phyloP scores from a whole-genome alignment of 2,113 vertebrate genomes.

The Brevimyrus niger region DNA sequence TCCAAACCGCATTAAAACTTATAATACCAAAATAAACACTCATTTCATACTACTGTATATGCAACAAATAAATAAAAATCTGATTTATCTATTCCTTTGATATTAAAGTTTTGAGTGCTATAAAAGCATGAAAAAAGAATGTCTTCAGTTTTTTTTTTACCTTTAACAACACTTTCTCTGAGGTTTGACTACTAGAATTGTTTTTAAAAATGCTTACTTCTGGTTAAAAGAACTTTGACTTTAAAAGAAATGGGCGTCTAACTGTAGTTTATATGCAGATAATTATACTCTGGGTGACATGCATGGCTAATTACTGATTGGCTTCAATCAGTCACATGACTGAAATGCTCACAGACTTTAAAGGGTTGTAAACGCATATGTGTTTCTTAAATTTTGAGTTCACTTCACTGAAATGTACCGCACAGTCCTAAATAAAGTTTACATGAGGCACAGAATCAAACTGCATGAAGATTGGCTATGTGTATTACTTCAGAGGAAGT shows the following conservation, averaged over 20 bases:
- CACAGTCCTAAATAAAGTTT: not conserved
- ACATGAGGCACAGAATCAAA: not conserved
- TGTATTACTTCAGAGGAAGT: conserved; percentile 10
- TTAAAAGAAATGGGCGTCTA: not conserved
- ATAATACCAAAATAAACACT: conserved; percentile 24
- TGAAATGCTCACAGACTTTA: not conserved
- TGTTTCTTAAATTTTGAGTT: not conserved
- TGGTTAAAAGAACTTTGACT: not conserved
- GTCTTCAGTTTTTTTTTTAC: not conserved
- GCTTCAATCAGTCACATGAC: not conserved
- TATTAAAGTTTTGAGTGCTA: not conserved
- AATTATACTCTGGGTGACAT: not conserved
- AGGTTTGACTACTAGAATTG: not conserved
- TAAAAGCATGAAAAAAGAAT: not conserved
- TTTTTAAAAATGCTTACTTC: not conserved
- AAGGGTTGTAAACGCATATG: not conserved
- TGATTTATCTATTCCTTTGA: not conserved
- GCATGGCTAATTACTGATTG: not conserved
- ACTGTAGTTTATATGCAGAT: not conserved
- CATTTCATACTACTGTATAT: conserved; percentile 21
- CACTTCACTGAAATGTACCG: not conserved
- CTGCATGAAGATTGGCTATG: not conserved
- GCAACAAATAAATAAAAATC: not conserved
- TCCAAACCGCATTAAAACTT: conserved; percentile 21
- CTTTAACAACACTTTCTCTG: not conserved